Conservation (phyloP, 1,140 invertebrate genomes). For the Vanessa tameamea region DNA sequence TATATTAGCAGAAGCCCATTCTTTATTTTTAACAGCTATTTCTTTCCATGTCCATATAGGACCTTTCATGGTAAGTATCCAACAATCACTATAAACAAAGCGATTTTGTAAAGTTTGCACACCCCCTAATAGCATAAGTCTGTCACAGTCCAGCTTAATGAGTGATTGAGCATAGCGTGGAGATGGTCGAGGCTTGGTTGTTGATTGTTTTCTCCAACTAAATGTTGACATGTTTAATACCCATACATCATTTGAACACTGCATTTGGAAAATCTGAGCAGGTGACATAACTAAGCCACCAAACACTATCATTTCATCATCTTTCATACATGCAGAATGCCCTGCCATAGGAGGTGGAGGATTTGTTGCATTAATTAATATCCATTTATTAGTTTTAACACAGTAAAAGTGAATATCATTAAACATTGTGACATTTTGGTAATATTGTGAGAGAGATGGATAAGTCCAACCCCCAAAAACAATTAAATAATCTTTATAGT, state of each 20-base stretch:
- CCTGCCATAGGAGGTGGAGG: constrained; percentile 91
- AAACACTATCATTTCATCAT: constrained; percentile 94
- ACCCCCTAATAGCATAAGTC: constrained; percentile 88
- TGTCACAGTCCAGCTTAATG: constrained; percentile 85
- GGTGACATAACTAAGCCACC: constrained; percentile 84
- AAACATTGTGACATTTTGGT: constrained; percentile 94
- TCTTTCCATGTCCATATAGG: constrained; percentile 90
- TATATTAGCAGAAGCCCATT: constrained; percentile 90
- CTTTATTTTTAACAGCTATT: constrained; percentile 87
- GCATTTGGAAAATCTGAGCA: constrained; percentile 77
- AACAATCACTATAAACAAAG: constrained; percentile 83
- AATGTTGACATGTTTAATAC: constrained; percentile 90
- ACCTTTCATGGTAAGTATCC: constrained; percentile 84
- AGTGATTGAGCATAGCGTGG: constrained; percentile 95
- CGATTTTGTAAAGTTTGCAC: constrained; percentile 79
- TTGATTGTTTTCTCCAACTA: constrained; percentile 88
- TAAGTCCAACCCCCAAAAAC: constrained; percentile 98
- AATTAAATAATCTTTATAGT: constrained; percentile 91
- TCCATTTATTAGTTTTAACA: constrained; percentile 92
- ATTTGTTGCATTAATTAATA: constrained; percentile 84
- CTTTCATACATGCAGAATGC: constrained; percentile 95
- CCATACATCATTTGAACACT: constrained; percentile 94
- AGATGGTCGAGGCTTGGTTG: constrained; percentile 86
- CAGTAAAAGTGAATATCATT: constrained; percentile 96
- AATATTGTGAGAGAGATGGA: constrained; percentile 93